Evolutionary conservation across 2,888 invertebrate species (phyloP).

Genomic region (Hedya salicella): DNA sequence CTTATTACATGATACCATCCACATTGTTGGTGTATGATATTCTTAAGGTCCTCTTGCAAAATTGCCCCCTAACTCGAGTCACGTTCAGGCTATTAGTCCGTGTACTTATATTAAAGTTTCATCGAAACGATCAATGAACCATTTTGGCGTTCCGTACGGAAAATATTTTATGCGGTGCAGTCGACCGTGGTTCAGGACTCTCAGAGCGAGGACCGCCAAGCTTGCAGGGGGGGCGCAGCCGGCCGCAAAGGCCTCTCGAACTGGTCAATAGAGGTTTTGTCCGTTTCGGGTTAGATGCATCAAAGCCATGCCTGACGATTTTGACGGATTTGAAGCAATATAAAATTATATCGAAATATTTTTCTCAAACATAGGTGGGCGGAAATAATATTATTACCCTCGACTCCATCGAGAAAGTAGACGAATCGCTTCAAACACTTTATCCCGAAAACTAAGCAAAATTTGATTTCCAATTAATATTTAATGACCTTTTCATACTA

Average conservation of each 20-base stretch:
- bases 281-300: conserved; percentile 1
- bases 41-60: conserved; percentile 71
- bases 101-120: conserved; percentile 80
- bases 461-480: too few relatives aligned
- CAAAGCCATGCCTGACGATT: background rate
- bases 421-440: too few relatives aligned
- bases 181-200: conserved; percentile 50
- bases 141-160: conserved; percentile 64
- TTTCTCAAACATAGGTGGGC: too few relatives aligned
- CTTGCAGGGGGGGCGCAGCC: conserved; percentile 60
- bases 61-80: conserved; percentile 75
- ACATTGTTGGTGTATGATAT: conserved; percentile 78
- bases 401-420: too few relatives aligned
- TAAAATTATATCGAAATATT: too few relatives aligned
- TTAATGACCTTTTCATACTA: too few relatives aligned
- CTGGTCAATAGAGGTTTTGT: conserved; percentile 51
- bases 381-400: too few relatives aligned
- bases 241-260: conserved; percentile 47
- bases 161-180: conserved; percentile 70
- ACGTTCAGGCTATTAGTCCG: conserved; percentile 80
- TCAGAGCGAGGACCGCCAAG: conserved; percentile 50
- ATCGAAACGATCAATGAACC: conserved; percentile 77
- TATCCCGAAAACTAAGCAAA: too few relatives aligned
- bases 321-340: background rate
- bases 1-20: conserved; percentile 59